Evolutionary conservation across 2,797 vertebrate genomes (phyloP).

Genomic region (Linurgus olivaceus): DNA sequence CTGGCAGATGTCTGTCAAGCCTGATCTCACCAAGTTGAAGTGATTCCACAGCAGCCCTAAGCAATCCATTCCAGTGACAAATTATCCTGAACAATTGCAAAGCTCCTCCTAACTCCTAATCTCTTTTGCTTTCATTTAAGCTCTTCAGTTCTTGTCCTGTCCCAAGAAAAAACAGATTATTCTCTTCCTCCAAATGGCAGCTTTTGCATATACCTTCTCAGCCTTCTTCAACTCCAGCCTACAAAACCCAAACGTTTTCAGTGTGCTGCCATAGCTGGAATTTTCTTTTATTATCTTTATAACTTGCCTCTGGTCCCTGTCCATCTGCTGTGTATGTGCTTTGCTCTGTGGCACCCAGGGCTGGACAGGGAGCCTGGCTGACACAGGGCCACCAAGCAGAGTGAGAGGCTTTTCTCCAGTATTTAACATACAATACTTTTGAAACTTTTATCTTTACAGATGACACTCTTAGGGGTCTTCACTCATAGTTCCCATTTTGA

Average conservation of each 20-base stretch:
- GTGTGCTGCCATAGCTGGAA: neutral
- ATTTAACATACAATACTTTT: neutral
- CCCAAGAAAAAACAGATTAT: neutral
- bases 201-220: neutral
- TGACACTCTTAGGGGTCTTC: fast-evolving
- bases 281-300: neutral
- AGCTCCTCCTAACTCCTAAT: neutral
- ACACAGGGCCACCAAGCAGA: fast-evolving
- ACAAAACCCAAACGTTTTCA: neutral
- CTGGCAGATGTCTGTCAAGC: neutral
- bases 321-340: neutral
- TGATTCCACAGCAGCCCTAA: neutral
- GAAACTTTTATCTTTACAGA: neutral
- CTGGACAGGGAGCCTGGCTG: neutral
- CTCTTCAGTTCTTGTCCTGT: neutral
- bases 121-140: neutral
- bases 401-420: neutral
- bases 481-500: neutral
- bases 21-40: neutral
- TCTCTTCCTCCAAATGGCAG: neutral
- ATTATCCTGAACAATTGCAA: neutral
- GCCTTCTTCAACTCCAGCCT: neutral
- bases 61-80: neutral
- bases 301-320: neutral
- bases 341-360: neutral